These are phyloP conservation scores for Spongilla lacustris DNA, from an alignment of 37 sponge, comb jelly and placozoan species.

Conservation along the genomic window DNA sequence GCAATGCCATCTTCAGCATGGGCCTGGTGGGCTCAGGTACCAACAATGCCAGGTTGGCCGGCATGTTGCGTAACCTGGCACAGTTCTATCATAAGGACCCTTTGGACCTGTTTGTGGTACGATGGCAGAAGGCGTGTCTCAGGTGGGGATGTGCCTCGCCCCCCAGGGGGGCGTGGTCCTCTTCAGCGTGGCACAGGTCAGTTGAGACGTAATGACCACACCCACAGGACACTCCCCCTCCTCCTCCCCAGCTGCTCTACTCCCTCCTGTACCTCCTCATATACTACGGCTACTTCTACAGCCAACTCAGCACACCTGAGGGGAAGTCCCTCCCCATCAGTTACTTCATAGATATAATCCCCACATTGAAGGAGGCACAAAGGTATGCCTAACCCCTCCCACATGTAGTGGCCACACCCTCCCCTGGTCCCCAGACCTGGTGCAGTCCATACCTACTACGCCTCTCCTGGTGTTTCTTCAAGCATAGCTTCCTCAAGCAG, in stretches of 20 bases:
- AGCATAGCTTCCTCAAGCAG: constrained; percentile 91
- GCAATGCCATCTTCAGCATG: too few species aligned
- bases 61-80: too few species aligned
- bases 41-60: too few species aligned
- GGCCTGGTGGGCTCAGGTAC: too few species aligned
- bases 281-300: constrained; percentile 72
- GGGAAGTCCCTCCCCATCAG: constrained; percentile 47
- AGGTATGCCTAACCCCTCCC: background rate
- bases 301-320: background rate
- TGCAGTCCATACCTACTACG: constrained; percentile 12
- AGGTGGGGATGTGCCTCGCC: constrained; percentile 30
- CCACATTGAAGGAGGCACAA: background rate
- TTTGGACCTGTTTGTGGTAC: too few species aligned
- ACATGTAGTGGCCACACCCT: background rate
- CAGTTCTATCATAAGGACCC: too few species aligned
- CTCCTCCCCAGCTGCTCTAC: constrained; percentile 49
- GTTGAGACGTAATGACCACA: background rate
- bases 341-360: constrained; percentile 69
- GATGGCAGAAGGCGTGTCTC: constrained; percentile 67
- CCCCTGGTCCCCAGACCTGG: constrained; percentile 3
- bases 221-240: background rate
- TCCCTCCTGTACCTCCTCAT: constrained; percentile 61
- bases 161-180: constrained; percentile 62
- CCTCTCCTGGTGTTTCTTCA: constrained; percentile 83
- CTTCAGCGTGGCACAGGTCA: too few species aligned